These are phyloP conservation scores for Pitangus sulphuratus DNA, from an alignment of 2,797 vertebrate species.

Conservation along the genomic window DNA sequence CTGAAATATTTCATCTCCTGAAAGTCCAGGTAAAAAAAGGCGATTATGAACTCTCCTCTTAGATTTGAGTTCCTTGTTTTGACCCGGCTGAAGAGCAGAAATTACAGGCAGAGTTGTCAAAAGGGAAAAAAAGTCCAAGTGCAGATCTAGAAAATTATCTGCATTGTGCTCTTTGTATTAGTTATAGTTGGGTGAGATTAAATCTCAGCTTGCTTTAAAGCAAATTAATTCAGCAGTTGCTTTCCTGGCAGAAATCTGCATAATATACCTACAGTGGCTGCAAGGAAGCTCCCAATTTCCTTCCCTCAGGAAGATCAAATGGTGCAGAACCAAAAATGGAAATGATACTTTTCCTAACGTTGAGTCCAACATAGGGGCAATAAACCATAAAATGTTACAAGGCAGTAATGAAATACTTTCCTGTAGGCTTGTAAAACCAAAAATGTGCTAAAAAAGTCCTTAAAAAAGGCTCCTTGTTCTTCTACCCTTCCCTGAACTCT, in stretches of 20 bases:
- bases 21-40: background rate
- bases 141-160: background rate
- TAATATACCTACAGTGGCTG: background rate
- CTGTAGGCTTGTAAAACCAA: background rate
- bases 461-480: background rate
- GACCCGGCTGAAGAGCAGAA: background rate
- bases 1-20: background rate
- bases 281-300: background rate
- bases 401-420: background rate
- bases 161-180: background rate
- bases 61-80: background rate
- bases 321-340: background rate
- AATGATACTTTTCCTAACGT: background rate
- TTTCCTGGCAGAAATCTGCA: background rate
- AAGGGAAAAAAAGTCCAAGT: background rate
- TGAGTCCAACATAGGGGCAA: background rate
- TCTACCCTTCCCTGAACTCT: background rate
- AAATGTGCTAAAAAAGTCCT: background rate
- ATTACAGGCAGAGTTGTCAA: background rate
- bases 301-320: background rate
- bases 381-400: background rate
- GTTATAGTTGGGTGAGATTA: background rate
- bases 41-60: background rate
- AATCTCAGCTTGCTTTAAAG: background rate
- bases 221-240: background rate